Evolutionary conservation across 2,113 vertebrate genomes (phyloP), one percentile per base, ranked within the genome.

Genomic region (Hepsetus odoe): DNA sequence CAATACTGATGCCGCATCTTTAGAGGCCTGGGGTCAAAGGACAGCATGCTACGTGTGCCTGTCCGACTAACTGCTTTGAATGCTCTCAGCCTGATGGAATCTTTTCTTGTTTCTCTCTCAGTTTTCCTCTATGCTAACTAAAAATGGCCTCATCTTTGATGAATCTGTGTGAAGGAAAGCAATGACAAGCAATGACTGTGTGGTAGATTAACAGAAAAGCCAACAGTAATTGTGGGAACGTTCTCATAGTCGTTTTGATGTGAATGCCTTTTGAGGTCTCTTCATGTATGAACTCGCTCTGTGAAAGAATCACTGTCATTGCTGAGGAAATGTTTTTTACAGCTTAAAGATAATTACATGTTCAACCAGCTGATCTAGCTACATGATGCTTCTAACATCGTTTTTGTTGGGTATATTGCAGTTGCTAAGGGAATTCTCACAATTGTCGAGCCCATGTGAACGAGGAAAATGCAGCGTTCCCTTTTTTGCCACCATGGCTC

Each of bases 71-170:
- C n/a, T 24, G 6, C 33, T 49, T 53, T 51, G 14, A 6, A 38
- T 13, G 30, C 44, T 40, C 24, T 62, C 55, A 35, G 33, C 38
- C 38, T 80, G 35, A 75, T 12, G 16, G 1, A 30, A 71, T 76
- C 76, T 80, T 76, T 77, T 80, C 38, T 72, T 53, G 76, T 44
- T 32, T 40, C 22, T 64, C 66, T 49, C 33, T 65, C 46, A 22
- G 46, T 46, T 42, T 38, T 66, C 66, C 44, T 18, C 8, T 14
- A 11, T 33, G 46, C 32, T 79, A 53, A 72, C 55, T 35, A 8
- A n/a, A 4, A 44, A 44, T 80, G 75, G 59, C 22, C 20, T 77
- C 53, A 70, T 70, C 44, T 12, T 35, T 3, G 18, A n/a, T 59
- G 26, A 32, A 58, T 68, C 32, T 20, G 42, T 26, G 51, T 14